phyloP scores from a whole-genome alignment of 2,888 invertebrate genomes.

The Caenorhabditis macrosperma region DNA sequence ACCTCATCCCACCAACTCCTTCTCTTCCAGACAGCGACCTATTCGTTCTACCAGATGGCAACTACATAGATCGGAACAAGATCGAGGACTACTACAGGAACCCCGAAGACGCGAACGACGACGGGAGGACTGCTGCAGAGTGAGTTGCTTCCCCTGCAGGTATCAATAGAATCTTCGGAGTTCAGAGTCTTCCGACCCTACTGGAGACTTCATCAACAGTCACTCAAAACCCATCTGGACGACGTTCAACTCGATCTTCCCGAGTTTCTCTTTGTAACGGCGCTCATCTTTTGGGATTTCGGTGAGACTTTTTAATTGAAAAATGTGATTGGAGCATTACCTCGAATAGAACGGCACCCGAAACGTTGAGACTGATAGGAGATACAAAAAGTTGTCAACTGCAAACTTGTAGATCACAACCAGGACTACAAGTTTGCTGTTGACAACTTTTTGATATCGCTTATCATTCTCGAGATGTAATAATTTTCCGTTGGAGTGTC shows the following conservation, averaged over 20 bases:
- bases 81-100: constrained; percentile 42
- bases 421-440: too few relatives aligned
- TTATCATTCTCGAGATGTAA: too few relatives aligned
- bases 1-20: not conserved
- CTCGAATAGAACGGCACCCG: too few relatives aligned
- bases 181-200: constrained; percentile 47
- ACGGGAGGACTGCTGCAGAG: constrained; percentile 36
- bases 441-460: too few relatives aligned
- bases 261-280: constrained; percentile 36
- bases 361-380: too few relatives aligned
- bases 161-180: not conserved
- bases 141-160: not conserved
- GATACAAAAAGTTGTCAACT: too few relatives aligned
- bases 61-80: constrained; percentile 34
- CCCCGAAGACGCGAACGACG: constrained; percentile 33
- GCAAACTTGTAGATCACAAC: too few relatives aligned
- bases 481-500: too few relatives aligned
- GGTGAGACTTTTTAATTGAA: not conserved
- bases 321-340: not conserved
- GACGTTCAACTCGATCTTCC: constrained; percentile 45
- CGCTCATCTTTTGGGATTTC: constrained; percentile 39
- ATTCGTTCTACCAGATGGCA: constrained; percentile 32
- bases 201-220: constrained; percentile 33
- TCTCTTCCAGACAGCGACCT: constrained; percentile 39
- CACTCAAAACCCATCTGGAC: constrained; percentile 27